These are phyloP conservation scores for Anguilla japonica DNA, from an alignment of 2,113 vertebrate genomes.

Conservation along the genomic window DNA sequence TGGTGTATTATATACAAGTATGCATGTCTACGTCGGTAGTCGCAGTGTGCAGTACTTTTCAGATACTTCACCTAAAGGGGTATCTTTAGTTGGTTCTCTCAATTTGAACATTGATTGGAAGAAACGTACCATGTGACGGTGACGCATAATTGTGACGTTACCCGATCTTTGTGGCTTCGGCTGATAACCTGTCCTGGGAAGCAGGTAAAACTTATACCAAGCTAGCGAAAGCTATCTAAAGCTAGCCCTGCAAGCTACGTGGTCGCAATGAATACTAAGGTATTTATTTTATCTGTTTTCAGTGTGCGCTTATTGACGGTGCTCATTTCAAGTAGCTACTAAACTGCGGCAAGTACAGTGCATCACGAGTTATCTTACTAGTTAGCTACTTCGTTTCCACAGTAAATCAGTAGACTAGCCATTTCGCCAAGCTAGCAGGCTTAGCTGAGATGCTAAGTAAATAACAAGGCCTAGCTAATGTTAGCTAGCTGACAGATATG, in stretches of 20 bases:
- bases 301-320: not conserved
- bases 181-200: constrained; percentile 22
- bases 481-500: not conserved
- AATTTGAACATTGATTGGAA: constrained; percentile 31
- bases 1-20: no score
- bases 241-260: not conserved
- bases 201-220: constrained; percentile 28
- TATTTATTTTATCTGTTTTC: not conserved
- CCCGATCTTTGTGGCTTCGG: constrained; percentile 16
- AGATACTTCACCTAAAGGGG: no score
- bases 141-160: constrained; percentile 36
- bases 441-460: not conserved
- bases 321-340: not conserved
- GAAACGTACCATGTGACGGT: constrained; percentile 38
- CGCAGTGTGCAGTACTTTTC: no score
- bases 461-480: not conserved
- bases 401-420: not conserved
- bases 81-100: no score
- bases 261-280: not conserved
- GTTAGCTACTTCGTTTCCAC: constrained; percentile 1
- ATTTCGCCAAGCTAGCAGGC: not conserved
- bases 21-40: no score
- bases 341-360: not conserved
- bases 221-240: constrained; percentile 4
- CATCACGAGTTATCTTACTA: not conserved